These are phyloP conservation scores for Thera obeliscata DNA, from an alignment of 2,888 invertebrate genomes.

Conservation along the genomic window DNA sequence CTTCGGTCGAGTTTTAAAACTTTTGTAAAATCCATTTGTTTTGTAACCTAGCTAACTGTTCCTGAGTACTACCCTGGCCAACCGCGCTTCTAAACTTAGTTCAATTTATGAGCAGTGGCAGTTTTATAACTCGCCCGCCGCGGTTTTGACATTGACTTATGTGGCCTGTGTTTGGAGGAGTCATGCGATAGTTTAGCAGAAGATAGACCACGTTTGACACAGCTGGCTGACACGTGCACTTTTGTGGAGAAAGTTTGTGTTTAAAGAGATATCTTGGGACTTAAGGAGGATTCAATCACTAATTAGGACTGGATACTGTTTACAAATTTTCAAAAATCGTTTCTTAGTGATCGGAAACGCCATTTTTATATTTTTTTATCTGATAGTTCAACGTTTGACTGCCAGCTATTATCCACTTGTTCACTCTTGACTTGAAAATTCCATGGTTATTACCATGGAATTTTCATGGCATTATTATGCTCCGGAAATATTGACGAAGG, in stretches of 20 bases:
- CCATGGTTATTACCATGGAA: too few species aligned
- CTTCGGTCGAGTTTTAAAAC: too few species aligned
- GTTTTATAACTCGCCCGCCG: conserved; percentile 33
- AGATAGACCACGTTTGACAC: conserved; percentile 26
- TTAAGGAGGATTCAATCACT: background rate
- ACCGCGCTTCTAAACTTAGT: conserved; percentile 33
- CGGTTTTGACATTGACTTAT: conserved; percentile 34
- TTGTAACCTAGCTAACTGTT: too few species aligned
- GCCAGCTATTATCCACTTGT: too few species aligned
- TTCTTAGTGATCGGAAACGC: too few species aligned
- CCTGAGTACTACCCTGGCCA: conserved; percentile 16
- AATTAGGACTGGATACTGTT: background rate
- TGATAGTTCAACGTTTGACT: too few species aligned
- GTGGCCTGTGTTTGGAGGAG: conserved; percentile 12
- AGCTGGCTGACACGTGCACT: conserved; percentile 2
- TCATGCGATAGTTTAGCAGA: conserved; percentile 17
- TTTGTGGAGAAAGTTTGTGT: background rate
- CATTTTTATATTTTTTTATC: too few species aligned
- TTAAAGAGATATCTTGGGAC: background rate
- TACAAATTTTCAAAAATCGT: too few species aligned
- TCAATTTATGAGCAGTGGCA: conserved; percentile 38
- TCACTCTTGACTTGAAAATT: too few species aligned
- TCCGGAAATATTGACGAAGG: too few species aligned
- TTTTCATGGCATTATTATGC: too few species aligned
- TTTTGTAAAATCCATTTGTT: too few species aligned